Evolutionary conservation across 2,888 invertebrate species (phyloP).

Genomic region (Bugula neritina): DNA sequence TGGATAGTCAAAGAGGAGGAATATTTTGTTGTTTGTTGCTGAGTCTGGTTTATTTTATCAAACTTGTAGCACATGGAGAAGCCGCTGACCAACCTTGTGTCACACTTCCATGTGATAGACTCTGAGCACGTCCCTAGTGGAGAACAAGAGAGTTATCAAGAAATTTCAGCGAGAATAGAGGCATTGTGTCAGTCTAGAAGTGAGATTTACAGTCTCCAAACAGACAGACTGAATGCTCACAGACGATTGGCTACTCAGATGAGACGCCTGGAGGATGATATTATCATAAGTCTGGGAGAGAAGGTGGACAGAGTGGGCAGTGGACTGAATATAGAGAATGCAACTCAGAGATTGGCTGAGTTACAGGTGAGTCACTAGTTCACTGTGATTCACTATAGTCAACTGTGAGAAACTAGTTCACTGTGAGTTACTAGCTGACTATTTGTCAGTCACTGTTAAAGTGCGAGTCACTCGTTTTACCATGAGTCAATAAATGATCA

Average conservation of each 20-base stretch:
- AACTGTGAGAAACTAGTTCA: too few species aligned
- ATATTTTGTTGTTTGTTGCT: too few species aligned
- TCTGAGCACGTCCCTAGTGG: conserved; percentile 4
- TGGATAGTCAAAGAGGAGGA: background rate
- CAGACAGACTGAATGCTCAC: conserved; percentile 12
- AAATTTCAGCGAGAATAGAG: conserved; percentile 2
- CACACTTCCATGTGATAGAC: conserved; percentile 25
- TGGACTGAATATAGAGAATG: background rate
- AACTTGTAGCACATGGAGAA: conserved; percentile 22
- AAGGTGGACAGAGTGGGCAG: background rate
- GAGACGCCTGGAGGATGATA: conserved; percentile 23
- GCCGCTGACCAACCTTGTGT: conserved; percentile 17
- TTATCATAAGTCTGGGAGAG: background rate
- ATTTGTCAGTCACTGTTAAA: too few species aligned
- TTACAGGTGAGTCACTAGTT: background rate
- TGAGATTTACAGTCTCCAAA: background rate
- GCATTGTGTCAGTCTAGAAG: conserved; percentile 20
- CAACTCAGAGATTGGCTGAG: background rate
- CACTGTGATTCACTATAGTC: too few species aligned
- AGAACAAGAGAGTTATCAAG: conserved; percentile 17
- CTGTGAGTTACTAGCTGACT: too few species aligned
- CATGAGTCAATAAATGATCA: too few species aligned
- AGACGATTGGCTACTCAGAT: conserved; percentile 5
- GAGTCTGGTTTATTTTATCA: too few species aligned
- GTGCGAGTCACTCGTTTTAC: too few species aligned